Conservation (phyloP, 2,797 vertebrate genomes). For the Aplochiton taeniatus region DNA sequence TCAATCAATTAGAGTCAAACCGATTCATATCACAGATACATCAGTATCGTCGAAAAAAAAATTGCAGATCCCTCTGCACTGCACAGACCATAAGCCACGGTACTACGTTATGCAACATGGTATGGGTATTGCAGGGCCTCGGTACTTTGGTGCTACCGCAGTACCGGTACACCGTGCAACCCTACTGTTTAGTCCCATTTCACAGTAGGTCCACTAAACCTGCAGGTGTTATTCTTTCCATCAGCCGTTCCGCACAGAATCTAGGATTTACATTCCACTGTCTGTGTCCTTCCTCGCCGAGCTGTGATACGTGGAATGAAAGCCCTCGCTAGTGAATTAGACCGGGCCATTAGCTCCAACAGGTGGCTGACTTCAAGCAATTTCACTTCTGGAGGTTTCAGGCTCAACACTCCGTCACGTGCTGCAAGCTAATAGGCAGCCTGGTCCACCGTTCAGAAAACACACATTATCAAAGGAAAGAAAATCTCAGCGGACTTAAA, state of each 20-base stretch:
- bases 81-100: no score
- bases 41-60: no score
- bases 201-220: constrained; percentile 28
- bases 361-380: constrained; percentile 60
- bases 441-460: constrained; percentile 31
- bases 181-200: no score
- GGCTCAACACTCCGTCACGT: constrained; percentile 36
- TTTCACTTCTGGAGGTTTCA: constrained; percentile 43
- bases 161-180: no score
- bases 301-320: constrained; percentile 26
- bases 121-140: no score
- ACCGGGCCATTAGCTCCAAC: constrained; percentile 47
- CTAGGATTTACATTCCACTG: constrained; percentile 60
- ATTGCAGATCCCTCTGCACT: no score
- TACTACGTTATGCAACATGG: no score
- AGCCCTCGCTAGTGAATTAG: constrained; percentile 41
- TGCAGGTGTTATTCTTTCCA: constrained; percentile 35
- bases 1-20: no score
- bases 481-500: constrained; percentile 6
- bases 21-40: no score
- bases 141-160: no score
- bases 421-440: constrained; percentile 23
- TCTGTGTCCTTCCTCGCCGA: constrained; percentile 32
- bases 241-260: constrained; percentile 45
- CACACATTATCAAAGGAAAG: constrained; percentile 21